These are phyloP conservation scores for Stegostoma tigrinum DNA, from an alignment of 2,113 vertebrate genomes.

Conservation along the genomic window DNA sequence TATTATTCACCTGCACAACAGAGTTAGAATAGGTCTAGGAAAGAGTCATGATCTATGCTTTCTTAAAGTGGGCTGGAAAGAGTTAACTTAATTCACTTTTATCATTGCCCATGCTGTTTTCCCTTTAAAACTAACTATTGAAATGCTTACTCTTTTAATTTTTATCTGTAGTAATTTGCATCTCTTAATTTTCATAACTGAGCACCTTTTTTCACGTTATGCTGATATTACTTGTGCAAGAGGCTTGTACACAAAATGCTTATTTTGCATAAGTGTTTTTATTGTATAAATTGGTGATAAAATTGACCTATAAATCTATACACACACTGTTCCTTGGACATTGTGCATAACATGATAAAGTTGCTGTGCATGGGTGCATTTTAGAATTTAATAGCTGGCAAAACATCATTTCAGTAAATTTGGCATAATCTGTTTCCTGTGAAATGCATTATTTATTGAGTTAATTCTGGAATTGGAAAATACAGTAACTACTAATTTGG, in stretches of 20 bases:
- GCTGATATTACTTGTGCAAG: background rate
- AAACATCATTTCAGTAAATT: slow-evolving; percentile 11
- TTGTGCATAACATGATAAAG: background rate
- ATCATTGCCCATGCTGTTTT: background rate
- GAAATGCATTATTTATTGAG: slow-evolving; percentile 27
- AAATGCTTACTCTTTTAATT: slow-evolving; percentile 14
- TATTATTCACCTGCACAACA: background rate
- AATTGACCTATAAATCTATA: background rate
- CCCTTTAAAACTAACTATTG: slow-evolving; percentile 9
- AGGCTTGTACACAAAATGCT: background rate
- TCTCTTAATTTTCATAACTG: background rate
- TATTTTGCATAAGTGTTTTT: background rate
- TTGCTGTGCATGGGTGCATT: slow-evolving; percentile 23
- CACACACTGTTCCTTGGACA: background rate
- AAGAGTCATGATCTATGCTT: background rate
- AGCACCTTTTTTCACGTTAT: background rate
- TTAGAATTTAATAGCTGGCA: background rate
- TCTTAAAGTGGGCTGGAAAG: slow-evolving; percentile 24
- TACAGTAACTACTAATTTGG: background rate
- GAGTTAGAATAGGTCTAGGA: background rate
- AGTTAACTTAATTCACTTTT: slow-evolving; percentile 19
- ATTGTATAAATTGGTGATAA: background rate
- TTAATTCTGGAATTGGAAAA: background rate
- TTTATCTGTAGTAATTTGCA: slow-evolving; percentile 11
- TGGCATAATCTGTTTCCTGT: background rate